A percentile compares a stretch with the other conserved stretches of the same genome.
phyloP scores from a whole-genome alignment of 2,113 vertebrate genomes.

The Oryzias woworae region DNA sequence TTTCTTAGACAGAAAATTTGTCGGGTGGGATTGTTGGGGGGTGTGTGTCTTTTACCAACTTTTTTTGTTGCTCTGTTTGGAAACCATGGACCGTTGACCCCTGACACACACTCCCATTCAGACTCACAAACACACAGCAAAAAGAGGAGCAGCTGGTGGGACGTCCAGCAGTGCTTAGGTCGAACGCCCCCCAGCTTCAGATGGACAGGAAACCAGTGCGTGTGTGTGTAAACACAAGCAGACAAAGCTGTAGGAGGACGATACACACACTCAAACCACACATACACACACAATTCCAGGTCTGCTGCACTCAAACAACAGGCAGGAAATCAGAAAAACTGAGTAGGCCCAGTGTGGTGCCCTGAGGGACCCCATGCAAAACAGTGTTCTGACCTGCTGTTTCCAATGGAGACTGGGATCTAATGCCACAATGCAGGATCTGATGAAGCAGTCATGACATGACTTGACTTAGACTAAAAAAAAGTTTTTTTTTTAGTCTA shows the following conservation, averaged over 20 bases:
- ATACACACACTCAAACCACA: slow-evolving; percentile 52
- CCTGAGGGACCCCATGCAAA: slow-evolving; percentile 38
- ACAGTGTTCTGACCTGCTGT: slow-evolving; percentile 13
- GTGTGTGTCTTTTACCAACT: slow-evolving; percentile 31
- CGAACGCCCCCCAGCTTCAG: slow-evolving; percentile 66
- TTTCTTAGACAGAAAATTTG: too few species aligned
- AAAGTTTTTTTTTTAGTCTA: too few species aligned
- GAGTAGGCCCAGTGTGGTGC: slow-evolving; percentile 17
- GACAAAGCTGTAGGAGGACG: slow-evolving; percentile 83
- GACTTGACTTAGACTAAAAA: too few species aligned
- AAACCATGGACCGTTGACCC: too few species aligned
- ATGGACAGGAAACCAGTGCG: slow-evolving; percentile 81
- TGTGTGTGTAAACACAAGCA: slow-evolving; percentile 79
- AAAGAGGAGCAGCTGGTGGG: slow-evolving; percentile 80
- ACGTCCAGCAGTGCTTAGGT: slow-evolving; percentile 70
- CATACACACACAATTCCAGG: slow-evolving; percentile 5
- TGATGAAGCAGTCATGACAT: slow-evolving; percentile 62
- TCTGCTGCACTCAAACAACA: slow-evolving; percentile 44
- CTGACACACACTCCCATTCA: slow-evolving; percentile 5
- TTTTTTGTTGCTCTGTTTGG: too few species aligned
- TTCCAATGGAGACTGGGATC: too few species aligned
- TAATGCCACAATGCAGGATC: background rate
- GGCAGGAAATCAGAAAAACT: slow-evolving; percentile 53
- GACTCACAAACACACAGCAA: slow-evolving; percentile 58
- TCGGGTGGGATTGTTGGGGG: slow-evolving; percentile 19